Conservation (phyloP, 2,113 vertebrate species). For the Salvator merianae region DNA sequence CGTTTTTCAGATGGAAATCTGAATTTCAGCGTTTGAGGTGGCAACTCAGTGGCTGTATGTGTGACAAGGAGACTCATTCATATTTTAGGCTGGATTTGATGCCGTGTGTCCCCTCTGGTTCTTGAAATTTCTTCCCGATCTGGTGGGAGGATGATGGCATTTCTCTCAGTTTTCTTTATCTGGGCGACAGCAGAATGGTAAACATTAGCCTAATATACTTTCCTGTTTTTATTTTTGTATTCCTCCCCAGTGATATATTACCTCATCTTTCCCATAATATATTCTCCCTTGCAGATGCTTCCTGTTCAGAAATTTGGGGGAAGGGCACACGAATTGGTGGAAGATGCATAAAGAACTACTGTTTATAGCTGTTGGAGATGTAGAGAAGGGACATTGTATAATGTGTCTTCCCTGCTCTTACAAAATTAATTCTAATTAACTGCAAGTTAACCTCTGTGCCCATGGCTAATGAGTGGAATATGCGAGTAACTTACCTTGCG, state of each 20-base stretch:
- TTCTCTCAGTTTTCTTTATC: accelerated
- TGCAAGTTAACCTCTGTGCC: constrained; percentile 58
- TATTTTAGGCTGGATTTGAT: neutral
- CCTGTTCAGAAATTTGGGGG: neutral
- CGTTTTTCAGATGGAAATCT: constrained; percentile 7
- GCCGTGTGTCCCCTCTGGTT: neutral
- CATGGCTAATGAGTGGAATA: constrained; percentile 45
- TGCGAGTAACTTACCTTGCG: constrained; percentile 50
- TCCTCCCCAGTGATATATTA: neutral
- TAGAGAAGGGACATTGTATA: constrained; percentile 28
- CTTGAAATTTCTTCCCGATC: too few species aligned
- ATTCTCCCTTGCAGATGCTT: neutral
- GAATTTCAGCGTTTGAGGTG: neutral
- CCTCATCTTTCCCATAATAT: constrained; percentile 6
- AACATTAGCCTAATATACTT: accelerated
- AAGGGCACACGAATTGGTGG: neutral
- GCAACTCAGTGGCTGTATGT: neutral
- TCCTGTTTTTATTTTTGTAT: neutral
- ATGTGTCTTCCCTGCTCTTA: neutral
- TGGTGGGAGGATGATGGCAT: accelerated
- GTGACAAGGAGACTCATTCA: accelerated
- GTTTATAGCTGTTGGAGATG: neutral
- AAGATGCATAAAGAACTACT: neutral
- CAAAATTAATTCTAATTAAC: constrained; percentile 63
- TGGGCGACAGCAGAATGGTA: neutral